Percentiles rank a stretch among this genome's conserved stretches.
Evolutionary conservation across 2,113 vertebrate species (phyloP).

Genomic region (Clarias batrachus): DNA sequence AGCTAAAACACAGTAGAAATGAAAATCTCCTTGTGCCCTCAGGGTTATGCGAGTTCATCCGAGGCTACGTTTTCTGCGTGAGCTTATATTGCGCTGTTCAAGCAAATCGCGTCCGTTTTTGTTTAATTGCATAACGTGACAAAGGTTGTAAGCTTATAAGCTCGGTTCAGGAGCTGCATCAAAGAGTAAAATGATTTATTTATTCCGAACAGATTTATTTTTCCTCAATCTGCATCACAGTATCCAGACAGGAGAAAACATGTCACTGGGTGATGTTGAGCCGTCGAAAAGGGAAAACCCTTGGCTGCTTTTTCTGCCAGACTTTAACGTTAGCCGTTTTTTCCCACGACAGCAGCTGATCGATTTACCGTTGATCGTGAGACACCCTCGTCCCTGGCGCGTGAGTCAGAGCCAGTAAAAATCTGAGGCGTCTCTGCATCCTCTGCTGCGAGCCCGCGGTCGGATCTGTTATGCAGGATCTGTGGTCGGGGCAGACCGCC

Average conservation of each 20-base stretch:
- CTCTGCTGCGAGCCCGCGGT: conserved; percentile 70
- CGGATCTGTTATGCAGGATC: conserved; percentile 71
- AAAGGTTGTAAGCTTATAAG: neutral
- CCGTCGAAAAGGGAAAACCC: conserved; percentile 9
- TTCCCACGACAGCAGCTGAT: conserved; percentile 63
- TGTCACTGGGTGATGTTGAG: conserved; percentile 12
- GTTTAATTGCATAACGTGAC: neutral
- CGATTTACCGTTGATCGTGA: conserved; percentile 70
- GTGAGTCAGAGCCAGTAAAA: conserved; percentile 73
- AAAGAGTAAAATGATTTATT: neutral
- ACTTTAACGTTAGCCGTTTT: conserved; percentile 31
- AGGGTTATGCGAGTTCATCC: neutral
- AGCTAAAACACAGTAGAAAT: too few relatives aligned
- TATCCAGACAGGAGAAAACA: conserved; percentile 2
- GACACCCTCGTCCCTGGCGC: conserved; percentile 60
- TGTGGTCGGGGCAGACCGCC: conserved; percentile 74
- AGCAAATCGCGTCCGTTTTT: neutral
- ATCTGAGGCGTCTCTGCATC: conserved; percentile 72
- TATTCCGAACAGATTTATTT: neutral
- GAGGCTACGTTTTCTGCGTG: neutral
- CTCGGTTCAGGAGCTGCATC: too few relatives aligned
- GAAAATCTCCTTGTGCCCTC: neutral
- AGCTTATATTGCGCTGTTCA: neutral
- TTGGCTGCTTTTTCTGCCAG: neutral
- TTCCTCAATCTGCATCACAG: neutral